Evolutionary conservation across 2,888 invertebrate species (phyloP).

Genomic region (Elegia similella): DNA sequence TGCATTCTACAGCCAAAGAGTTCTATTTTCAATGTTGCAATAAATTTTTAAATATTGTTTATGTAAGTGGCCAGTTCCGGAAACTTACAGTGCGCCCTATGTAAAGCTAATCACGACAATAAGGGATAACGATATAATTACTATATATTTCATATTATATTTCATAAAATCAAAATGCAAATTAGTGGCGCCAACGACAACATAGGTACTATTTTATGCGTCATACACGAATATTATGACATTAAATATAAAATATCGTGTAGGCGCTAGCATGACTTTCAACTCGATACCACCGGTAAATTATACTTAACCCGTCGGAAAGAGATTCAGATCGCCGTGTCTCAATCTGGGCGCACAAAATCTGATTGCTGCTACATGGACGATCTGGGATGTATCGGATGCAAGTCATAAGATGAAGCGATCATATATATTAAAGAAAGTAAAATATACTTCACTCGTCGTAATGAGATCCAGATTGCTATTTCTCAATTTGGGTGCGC

Average conservation of each 20-base stretch:
- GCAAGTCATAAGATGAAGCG: conserved; percentile 29
- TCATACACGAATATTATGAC: background rate
- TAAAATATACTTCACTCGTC: conserved; percentile 28
- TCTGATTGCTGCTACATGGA: conserved; percentile 32
- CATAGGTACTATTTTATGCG: background rate
- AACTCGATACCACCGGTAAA: conserved; percentile 7
- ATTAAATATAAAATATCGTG: conserved; percentile 1
- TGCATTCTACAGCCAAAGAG: too few relatives aligned
- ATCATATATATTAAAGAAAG: background rate
- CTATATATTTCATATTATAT: too few relatives aligned
- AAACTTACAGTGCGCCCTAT: too few relatives aligned
- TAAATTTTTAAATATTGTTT: too few relatives aligned
- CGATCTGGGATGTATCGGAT: conserved; percentile 14
- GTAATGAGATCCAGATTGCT: conserved; percentile 49
- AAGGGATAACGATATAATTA: too few relatives aligned
- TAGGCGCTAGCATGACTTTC: background rate
- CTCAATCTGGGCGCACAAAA: conserved; percentile 53
- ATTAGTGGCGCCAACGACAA: background rate
- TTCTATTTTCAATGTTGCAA: too few relatives aligned
- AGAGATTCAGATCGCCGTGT: conserved; percentile 53
- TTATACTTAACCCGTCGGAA: conserved; percentile 33
- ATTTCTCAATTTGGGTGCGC: conserved; percentile 57
- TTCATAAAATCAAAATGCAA: background rate
- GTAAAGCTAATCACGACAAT: too few relatives aligned
- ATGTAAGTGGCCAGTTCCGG: too few relatives aligned